Percentiles rank a stretch among this genome's conserved stretches.
These are phyloP conservation scores for Timema podura DNA, from an alignment of 2,888 invertebrate genomes.

Conservation along the genomic window DNA sequence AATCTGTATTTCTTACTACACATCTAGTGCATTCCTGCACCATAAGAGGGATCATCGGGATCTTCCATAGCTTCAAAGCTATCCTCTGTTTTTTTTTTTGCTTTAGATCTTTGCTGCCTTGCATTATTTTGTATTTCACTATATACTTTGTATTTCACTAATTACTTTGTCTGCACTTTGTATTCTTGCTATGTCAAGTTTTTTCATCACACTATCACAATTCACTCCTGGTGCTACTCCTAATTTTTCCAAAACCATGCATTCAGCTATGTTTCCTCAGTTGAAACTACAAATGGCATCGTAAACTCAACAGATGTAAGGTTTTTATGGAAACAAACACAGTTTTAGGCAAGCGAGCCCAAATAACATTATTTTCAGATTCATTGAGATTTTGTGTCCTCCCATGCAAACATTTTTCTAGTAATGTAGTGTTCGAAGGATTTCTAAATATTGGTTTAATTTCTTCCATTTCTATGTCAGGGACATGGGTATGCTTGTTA, in stretches of 20 bases:
- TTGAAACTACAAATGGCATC: constrained; percentile 7
- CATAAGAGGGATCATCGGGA: too few species aligned
- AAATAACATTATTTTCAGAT: constrained; percentile 18
- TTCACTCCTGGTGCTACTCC: too few species aligned
- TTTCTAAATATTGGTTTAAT: too few species aligned
- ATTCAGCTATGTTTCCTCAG: neutral
- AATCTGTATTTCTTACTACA: too few species aligned
- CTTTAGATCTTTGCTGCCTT: too few species aligned
- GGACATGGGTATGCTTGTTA: too few species aligned
- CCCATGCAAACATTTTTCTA: too few species aligned
- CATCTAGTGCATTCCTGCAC: too few species aligned
- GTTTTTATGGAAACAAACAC: constrained; percentile 14
- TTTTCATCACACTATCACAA: neutral
- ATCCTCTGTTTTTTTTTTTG: too few species aligned
- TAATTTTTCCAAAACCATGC: neutral
- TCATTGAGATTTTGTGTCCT: constrained; percentile 23
- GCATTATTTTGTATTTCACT: too few species aligned
- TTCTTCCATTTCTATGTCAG: neutral
- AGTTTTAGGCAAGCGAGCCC: constrained; percentile 11
- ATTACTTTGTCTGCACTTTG: neutral
- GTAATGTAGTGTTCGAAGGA: neutral
- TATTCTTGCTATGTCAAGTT: neutral
- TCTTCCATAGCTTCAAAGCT: too few species aligned
- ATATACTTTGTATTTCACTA: neutral
- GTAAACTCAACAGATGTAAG: constrained; percentile 7